Percentiles rank a stretch among this genome's conserved stretches.
Conservation (phyloP, 2,888 invertebrate genomes). For the Eupithecia abbreviata region DNA sequence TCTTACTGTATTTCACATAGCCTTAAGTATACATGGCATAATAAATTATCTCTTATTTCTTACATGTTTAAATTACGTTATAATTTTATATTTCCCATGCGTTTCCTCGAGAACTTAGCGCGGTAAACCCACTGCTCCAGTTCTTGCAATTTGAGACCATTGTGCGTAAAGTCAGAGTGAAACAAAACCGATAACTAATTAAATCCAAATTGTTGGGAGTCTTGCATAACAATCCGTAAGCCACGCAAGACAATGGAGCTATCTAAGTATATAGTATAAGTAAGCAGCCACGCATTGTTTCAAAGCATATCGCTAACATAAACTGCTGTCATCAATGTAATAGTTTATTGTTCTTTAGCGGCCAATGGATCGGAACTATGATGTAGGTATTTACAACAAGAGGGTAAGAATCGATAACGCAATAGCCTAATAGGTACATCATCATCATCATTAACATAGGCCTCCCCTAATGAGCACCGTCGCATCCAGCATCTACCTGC, state of each 20-base stretch:
- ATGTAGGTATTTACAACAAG: slow-evolving; percentile 32
- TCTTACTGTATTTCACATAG: no score
- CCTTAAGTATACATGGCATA: no score
- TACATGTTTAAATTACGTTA: neutral
- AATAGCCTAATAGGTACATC: no score
- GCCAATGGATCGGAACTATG: slow-evolving; percentile 69
- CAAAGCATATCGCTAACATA: slow-evolving; percentile 49
- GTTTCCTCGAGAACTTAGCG: neutral
- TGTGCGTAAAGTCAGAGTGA: neutral
- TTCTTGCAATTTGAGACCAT: neutral
- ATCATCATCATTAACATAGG: no score
- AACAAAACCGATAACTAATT: neutral
- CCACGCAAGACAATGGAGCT: slow-evolving; percentile 37
- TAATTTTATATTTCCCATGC: neutral
- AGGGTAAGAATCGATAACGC: neutral
- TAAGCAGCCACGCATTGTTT: slow-evolving; percentile 59
- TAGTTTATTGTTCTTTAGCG: slow-evolving; percentile 63
- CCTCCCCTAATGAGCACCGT: no score
- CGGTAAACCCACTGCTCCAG: neutral
- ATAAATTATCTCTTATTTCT: no score
- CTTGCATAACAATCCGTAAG: slow-evolving; percentile 14
- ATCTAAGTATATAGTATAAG: slow-evolving; percentile 43
- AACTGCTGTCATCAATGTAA: slow-evolving; percentile 68
- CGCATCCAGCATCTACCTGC: no score
- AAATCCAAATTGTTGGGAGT: slow-evolving; percentile 21